A percentile compares a stretch with the other conserved stretches of the same genome.
Conservation (phyloP, 2,113 vertebrate species). For the Thymallus thymallus region DNA sequence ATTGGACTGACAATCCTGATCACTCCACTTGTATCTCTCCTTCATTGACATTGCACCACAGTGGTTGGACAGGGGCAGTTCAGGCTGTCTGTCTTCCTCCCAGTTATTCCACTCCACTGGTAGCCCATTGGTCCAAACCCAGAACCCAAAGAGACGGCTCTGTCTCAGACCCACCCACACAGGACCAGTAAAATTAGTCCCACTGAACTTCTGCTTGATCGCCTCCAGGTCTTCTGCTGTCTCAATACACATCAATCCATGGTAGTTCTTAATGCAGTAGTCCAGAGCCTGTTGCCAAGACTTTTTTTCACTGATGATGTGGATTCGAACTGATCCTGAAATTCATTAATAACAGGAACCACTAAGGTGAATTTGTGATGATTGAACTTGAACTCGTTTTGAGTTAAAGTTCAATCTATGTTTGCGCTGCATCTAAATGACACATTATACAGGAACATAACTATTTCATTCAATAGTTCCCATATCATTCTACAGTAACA, state of each 20-base stretch:
- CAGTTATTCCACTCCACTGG: conserved; percentile 33
- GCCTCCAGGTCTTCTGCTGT: not conserved
- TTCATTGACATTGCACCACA: conserved; percentile 43
- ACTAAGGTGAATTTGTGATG: no score
- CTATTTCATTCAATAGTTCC: no score
- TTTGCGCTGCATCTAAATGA: no score
- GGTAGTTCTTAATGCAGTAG: conserved; percentile 14
- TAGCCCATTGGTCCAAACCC: conserved; percentile 57
- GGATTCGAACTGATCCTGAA: conserved; percentile 21
- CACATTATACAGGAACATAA: no score
- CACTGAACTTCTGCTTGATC: not conserved
- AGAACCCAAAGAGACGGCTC: conserved; percentile 63
- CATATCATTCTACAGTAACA: no score
- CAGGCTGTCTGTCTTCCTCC: not conserved
- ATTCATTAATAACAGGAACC: no score
- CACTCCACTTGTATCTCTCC: conserved; percentile 13
- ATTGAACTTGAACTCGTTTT: no score
- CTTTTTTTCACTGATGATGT: fast-evolving
- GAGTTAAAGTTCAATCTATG: no score
- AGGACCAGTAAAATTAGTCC: conserved; percentile 1
- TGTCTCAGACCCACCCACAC: conserved; percentile 66
- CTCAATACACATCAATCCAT: conserved; percentile 37
- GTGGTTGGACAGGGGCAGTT: conserved; percentile 23
- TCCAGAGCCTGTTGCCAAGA: conserved; percentile 39
- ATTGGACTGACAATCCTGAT: conserved; percentile 18